Conservation (phyloP, 2,888 invertebrate genomes). For the Conistra vaccinii region DNA sequence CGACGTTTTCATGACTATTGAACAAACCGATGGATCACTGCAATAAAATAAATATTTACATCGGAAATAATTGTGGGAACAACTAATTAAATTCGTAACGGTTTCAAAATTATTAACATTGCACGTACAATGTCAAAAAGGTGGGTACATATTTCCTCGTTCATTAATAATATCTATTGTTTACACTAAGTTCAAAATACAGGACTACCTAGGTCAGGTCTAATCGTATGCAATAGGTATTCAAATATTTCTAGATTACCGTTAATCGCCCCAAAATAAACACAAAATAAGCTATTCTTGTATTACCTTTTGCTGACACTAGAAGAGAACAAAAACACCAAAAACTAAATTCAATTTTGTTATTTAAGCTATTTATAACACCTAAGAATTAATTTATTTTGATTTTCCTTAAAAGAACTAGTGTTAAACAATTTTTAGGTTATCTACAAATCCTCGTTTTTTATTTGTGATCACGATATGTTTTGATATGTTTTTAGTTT, state of each 20-base stretch:
- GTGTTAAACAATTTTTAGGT: not conserved
- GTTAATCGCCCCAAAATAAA: too few relatives aligned
- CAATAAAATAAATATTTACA: not conserved
- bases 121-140: not conserved
- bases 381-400: not conserved
- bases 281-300: too few relatives aligned
- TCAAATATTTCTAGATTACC: not conserved
- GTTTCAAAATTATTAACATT: conserved; percentile 3
- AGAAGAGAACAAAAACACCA: too few relatives aligned
- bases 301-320: too few relatives aligned
- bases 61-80: not conserved
- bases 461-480: too few relatives aligned
- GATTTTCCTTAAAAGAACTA: not conserved
- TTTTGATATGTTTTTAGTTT: too few relatives aligned
- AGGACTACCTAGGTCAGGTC: not conserved
- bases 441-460: too few relatives aligned
- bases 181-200: not conserved
- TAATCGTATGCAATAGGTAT: not conserved
- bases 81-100: not conserved
- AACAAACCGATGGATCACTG: not conserved
- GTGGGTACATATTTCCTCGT: not conserved
- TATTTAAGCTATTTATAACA: too few relatives aligned
- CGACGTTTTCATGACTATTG: not conserved
- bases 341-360: too few relatives aligned
- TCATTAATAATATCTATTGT: not conserved